Conservation (phyloP, 2,888 invertebrate genomes). For the Prosapia bicincta region DNA sequence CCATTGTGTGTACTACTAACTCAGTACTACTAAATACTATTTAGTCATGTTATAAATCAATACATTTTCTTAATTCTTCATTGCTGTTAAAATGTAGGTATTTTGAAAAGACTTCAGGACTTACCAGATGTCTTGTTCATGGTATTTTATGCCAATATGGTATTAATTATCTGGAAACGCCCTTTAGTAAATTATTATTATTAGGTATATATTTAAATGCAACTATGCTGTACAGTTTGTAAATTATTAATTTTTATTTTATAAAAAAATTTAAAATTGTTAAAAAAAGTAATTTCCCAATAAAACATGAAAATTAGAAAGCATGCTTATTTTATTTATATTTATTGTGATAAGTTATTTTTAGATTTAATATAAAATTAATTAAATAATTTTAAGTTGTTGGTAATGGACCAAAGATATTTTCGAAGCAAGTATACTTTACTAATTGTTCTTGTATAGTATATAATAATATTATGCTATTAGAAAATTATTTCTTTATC, state of each 20-base stretch:
- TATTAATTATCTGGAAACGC: background rate
- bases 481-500: background rate
- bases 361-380: background rate
- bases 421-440: background rate
- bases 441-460: background rate
- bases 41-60: too few relatives aligned
- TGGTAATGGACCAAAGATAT: conserved; percentile 2
- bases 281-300: background rate
- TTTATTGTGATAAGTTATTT: background rate
- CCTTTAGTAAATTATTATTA: background rate
- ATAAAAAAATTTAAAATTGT: background rate
- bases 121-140: background rate
- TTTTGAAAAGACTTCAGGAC: background rate
- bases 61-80: background rate
- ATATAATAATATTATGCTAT: background rate
- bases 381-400: background rate
- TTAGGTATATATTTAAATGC: background rate
- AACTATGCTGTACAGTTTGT: background rate
- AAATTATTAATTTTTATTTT: background rate
- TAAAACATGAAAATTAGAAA: background rate
- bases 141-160: background rate
- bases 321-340: background rate
- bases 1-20: background rate
- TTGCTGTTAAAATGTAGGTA: background rate
- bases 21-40: background rate